Evolutionary conservation across 2,888 invertebrate species (phyloP).

Genomic region (Pollenia griseotomentosa): DNA sequence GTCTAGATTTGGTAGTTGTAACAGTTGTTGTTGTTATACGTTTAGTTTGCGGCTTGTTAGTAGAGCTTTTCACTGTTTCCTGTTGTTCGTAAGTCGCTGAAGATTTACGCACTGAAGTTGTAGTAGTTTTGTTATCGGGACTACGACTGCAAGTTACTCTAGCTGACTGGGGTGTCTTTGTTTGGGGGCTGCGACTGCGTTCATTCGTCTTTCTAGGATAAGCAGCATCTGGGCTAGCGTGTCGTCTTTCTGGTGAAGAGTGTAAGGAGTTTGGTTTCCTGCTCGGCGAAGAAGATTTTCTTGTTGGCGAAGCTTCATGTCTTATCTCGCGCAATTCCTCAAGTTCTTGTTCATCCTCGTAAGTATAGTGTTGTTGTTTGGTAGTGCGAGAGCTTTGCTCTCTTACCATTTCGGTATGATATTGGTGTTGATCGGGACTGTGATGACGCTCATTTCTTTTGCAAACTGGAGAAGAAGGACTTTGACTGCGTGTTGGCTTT

Average conservation of each 20-base stretch:
- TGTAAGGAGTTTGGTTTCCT: conserved; percentile 44
- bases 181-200: conserved; percentile 61
- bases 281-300: conserved; percentile 40
- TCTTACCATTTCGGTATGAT: not conserved
- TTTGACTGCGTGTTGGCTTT: conserved; percentile 39
- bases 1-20: conserved; percentile 54
- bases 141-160: conserved; percentile 37
- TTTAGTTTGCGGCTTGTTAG: conserved; percentile 73
- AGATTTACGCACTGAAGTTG: not conserved
- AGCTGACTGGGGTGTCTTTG: not conserved
- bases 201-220: conserved; percentile 9
- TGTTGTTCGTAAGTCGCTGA: conserved; percentile 39
- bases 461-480: conserved; percentile 14
- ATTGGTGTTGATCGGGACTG: conserved; percentile 22
- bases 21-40: conserved; percentile 55
- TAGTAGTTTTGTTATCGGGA: conserved; percentile 49
- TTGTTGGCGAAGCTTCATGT: conserved; percentile 34
- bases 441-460: conserved; percentile 22
- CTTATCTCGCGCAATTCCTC: conserved; percentile 35
- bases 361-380: conserved; percentile 27
- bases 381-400: conserved; percentile 8
- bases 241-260: conserved; percentile 41
- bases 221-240: conserved; percentile 41
- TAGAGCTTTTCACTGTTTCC: conserved; percentile 26
- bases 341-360: conserved; percentile 27